Percentiles rank a stretch among this genome's conserved stretches.
phyloP scores from a whole-genome alignment of 2,797 vertebrate species.

The Numenius phaeopus region DNA sequence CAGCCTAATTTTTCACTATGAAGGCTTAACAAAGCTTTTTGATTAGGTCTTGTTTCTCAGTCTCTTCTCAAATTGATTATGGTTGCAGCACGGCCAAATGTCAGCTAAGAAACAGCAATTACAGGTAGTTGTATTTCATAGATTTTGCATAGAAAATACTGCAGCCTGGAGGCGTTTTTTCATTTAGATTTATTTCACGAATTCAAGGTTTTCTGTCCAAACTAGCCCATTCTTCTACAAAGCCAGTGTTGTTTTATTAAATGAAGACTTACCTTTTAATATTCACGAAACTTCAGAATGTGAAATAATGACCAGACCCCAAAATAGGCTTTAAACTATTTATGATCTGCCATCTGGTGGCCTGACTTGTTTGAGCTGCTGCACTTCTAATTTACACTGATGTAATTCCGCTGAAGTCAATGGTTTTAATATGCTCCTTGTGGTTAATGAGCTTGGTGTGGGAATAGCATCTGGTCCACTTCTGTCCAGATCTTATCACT shows the following conservation, averaged over 20 bases:
- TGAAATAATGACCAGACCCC: not conserved
- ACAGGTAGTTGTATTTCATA: not conserved
- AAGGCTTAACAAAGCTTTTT: not conserved
- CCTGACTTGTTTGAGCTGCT: not conserved
- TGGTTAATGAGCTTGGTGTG: not conserved
- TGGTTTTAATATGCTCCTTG: not conserved
- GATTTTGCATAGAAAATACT: not conserved
- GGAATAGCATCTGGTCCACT: not conserved
- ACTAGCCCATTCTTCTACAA: not conserved
- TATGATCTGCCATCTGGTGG: slow-evolving; percentile 52
- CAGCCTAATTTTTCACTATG: not conserved
- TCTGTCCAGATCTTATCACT: not conserved
- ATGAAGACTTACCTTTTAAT: not conserved
- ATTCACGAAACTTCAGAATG: not conserved
- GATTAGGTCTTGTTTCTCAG: not conserved
- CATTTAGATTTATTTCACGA: not conserved
- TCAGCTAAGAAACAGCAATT: not conserved
- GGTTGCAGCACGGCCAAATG: not conserved
- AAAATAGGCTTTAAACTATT: not conserved
- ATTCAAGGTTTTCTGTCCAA: not conserved
- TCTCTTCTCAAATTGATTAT: not conserved
- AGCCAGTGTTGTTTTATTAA: not conserved
- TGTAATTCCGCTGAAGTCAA: not conserved
- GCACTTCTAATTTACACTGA: not conserved
- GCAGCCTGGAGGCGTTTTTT: not conserved